Conservation (phyloP, 2,888 invertebrate species). For the Heliconius aoede region DNA sequence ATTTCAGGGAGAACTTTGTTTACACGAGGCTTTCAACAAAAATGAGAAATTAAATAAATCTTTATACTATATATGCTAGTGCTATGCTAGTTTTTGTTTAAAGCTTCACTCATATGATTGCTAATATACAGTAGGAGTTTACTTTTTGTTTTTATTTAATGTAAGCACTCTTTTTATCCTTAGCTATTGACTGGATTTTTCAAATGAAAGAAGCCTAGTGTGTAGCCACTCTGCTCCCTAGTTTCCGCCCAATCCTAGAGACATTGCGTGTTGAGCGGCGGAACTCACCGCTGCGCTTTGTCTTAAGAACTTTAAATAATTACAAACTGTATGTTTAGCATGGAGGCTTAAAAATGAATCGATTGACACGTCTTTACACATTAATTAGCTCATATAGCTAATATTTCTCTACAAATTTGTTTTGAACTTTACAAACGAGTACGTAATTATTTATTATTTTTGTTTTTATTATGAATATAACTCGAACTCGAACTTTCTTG, state of each 20-base stretch:
- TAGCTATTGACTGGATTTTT: not conserved
- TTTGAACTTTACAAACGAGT: not conserved
- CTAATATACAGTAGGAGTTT: not conserved
- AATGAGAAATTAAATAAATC: conserved; percentile 10
- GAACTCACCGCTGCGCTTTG: too few species aligned
- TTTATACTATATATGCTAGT: not conserved
- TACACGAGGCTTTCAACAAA: conserved; percentile 34
- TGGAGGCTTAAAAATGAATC: too few species aligned
- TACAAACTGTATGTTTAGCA: too few species aligned
- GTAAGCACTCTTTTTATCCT: not conserved
- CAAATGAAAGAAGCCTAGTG: too few species aligned
- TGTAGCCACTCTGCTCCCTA: too few species aligned
- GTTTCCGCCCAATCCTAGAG: too few species aligned
- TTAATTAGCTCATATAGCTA: too few species aligned
- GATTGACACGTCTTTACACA: too few species aligned
- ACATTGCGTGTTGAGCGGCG: too few species aligned
- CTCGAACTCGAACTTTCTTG: conserved; percentile 17
- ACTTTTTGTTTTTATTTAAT: not conserved
- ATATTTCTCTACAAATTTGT: not conserved
- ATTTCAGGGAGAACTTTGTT: conserved; percentile 50
- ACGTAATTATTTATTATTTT: conserved; percentile 14
- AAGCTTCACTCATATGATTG: not conserved
- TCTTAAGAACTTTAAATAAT: not conserved
- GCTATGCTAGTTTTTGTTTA: too few species aligned
- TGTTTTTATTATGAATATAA: conserved; percentile 7